Percentiles rank a stretch among this genome's conserved stretches.
These are phyloP conservation scores for Enteromius trimaculatus DNA, from an alignment of 2,797 vertebrate species.

Conservation along the genomic window DNA sequence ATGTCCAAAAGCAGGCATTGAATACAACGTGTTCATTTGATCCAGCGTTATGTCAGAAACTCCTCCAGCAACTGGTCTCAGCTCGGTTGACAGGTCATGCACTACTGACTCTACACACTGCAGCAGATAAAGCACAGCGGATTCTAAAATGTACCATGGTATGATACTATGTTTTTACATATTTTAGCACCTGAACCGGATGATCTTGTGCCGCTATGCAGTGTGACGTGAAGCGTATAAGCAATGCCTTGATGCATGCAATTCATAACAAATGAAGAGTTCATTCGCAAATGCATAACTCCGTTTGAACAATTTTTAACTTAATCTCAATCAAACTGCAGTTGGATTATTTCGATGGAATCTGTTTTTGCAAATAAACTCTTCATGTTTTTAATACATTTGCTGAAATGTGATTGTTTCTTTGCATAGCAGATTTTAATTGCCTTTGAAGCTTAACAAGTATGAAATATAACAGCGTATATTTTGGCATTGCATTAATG, in stretches of 20 bases:
- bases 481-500: not conserved
- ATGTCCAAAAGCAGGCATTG: conserved; percentile 37
- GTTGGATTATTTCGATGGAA: too few relatives aligned
- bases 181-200: not conserved
- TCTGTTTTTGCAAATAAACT: too few relatives aligned
- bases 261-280: not conserved
- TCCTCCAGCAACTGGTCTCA: conserved; percentile 37
- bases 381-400: not conserved
- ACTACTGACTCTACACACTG: conserved; percentile 10
- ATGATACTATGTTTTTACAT: not conserved
- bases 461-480: not conserved
- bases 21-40: conserved; percentile 26
- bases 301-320: too few relatives aligned
- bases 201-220: not conserved
- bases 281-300: too few relatives aligned
- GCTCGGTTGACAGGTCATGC: conserved; percentile 26
- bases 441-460: not conserved
- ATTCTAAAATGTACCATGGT: not conserved
- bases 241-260: not conserved
- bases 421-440: not conserved
- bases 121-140: not conserved
- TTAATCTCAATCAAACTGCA: too few relatives aligned
- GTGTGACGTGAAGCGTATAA: not conserved
- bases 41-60: conserved; percentile 28
- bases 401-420: not conserved